Conservation (phyloP, 1,140 invertebrate genomes). For the Drosophila eugracilis region DNA sequence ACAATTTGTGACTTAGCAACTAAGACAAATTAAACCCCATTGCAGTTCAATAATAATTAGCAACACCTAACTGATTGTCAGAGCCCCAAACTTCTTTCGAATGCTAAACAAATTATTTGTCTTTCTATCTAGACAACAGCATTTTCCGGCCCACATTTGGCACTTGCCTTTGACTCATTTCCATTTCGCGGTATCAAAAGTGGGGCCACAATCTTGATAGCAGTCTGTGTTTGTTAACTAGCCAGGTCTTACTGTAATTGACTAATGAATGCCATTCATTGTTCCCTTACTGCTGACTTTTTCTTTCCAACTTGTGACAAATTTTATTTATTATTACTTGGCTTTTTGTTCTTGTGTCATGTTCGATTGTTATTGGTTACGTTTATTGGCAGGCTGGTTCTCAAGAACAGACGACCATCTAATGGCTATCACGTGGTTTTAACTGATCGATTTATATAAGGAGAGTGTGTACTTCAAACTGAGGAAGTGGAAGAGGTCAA, state of each 20-base stretch:
- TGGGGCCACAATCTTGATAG: constrained; percentile 35
- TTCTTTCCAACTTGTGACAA: constrained; percentile 52
- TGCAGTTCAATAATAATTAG: constrained; percentile 51
- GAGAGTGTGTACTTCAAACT: constrained; percentile 7
- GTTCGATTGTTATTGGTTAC: constrained; percentile 26
- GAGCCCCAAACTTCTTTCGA: constrained; percentile 16
- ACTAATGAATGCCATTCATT: constrained; percentile 70
- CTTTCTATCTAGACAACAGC: constrained; percentile 43
- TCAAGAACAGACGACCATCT: constrained; percentile 32
- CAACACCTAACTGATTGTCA: constrained; percentile 31
- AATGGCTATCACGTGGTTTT: constrained; percentile 20
- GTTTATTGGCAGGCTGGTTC: constrained; percentile 30
- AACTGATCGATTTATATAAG: constrained; percentile 18
- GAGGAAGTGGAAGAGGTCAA: constrained; percentile 7
- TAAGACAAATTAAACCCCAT: constrained; percentile 74
- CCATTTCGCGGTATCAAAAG: constrained; percentile 32
- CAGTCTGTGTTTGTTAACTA: constrained; percentile 34
- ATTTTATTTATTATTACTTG: constrained; percentile 58
- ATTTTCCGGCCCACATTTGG: constrained; percentile 25
- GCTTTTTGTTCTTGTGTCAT: constrained; percentile 36
- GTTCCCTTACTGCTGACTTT: constrained; percentile 38
- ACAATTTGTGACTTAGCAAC: constrained; percentile 73
- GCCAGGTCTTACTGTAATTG: constrained; percentile 65
- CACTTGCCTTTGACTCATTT: constrained; percentile 60
- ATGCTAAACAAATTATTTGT: constrained; percentile 39